phyloP scores from a whole-genome alignment of 1,140 invertebrate genomes.

The Drosophila rufa region DNA sequence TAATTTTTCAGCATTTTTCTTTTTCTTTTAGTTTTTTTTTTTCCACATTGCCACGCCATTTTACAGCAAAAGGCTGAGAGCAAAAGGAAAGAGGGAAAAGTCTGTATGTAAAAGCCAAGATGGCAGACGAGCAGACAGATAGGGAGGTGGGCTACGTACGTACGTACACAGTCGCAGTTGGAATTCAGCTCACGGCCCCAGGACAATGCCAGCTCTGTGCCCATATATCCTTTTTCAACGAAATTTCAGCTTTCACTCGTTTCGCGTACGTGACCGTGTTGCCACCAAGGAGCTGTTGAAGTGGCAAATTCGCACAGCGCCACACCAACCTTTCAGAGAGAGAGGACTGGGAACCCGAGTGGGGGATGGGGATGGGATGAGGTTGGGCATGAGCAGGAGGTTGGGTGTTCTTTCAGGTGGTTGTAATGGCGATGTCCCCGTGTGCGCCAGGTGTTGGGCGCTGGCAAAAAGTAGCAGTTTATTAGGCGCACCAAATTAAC shows the following conservation, averaged over 20 bases:
- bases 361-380: neutral
- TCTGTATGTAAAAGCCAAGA: constrained; percentile 56
- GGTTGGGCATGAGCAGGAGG: neutral
- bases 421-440: constrained; percentile 18
- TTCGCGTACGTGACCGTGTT: constrained; percentile 74
- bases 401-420: constrained; percentile 7
- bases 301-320: constrained; percentile 84
- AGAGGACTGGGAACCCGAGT: neutral
- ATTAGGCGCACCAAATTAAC: constrained; percentile 83
- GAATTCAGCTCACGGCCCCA: constrained; percentile 65
- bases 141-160: constrained; percentile 3
- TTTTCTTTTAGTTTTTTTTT: neutral
- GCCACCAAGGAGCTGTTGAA: constrained; percentile 85
- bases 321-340: constrained; percentile 32
- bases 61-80: constrained; percentile 39
- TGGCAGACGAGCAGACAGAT: constrained; percentile 59
- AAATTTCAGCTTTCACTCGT: constrained; percentile 82
- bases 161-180: constrained; percentile 38
- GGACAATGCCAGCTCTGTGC: constrained; percentile 76
- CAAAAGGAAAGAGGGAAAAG: constrained; percentile 17
- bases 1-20: constrained; percentile 43
- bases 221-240: constrained; percentile 81
- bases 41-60: constrained; percentile 70
- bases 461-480: constrained; percentile 76
- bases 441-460: constrained; percentile 29